phyloP scores from a whole-genome alignment of 2,113 vertebrate genomes.

The Otis tarda region DNA sequence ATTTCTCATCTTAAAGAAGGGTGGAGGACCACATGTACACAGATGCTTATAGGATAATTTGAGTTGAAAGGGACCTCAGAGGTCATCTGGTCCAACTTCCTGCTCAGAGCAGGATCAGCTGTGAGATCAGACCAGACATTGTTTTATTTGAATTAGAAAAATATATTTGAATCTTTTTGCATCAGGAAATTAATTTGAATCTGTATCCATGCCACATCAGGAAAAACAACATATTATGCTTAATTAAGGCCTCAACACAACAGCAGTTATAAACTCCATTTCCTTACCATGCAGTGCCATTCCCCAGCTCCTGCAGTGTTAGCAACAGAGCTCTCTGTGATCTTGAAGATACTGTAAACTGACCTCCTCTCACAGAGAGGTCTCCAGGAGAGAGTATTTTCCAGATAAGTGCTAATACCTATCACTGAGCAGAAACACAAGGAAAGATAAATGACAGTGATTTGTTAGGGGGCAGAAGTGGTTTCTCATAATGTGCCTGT shows the following conservation, averaged over 20 bases:
- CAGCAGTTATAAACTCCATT: background rate
- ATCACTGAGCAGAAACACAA: background rate
- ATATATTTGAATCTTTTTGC: background rate
- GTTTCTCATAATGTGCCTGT: background rate
- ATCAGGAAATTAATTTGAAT: background rate
- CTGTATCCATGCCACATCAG: background rate
- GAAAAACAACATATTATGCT: background rate
- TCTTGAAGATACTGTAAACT: background rate
- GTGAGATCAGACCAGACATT: background rate
- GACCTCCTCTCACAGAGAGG: background rate
- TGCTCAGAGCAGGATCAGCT: background rate
- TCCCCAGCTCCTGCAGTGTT: background rate
- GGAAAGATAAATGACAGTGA: background rate
- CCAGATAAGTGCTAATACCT: background rate
- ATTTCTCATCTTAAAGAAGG: background rate
- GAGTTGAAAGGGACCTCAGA: background rate
- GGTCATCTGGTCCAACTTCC: background rate
- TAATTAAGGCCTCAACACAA: fast-evolving
- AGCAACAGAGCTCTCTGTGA: fast-evolving
- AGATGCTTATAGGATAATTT: background rate
- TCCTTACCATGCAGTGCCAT: background rate
- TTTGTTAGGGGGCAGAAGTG: background rate
- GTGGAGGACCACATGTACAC: background rate
- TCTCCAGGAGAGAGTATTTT: background rate
- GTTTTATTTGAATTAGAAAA: background rate